phyloP scores from a whole-genome alignment of 1,140 invertebrate species.

The Drosophila baimaii region DNA sequence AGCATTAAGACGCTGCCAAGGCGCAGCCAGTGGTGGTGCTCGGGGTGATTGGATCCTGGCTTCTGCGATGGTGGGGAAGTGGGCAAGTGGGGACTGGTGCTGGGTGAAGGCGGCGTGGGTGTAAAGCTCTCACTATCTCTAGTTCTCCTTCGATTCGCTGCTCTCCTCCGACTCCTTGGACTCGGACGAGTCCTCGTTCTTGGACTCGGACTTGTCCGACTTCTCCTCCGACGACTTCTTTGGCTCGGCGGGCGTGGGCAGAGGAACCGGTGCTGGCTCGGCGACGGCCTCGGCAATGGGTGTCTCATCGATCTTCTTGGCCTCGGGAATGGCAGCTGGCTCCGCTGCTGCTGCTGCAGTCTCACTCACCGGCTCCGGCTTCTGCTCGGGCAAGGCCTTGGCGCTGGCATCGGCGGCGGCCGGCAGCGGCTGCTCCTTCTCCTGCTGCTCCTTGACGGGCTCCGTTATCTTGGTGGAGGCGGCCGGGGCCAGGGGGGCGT shows the following conservation, averaged over 20 bases:
- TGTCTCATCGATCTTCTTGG: slow-evolving; percentile 55
- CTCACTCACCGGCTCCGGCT: slow-evolving; percentile 23
- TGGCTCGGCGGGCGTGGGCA: slow-evolving; percentile 42
- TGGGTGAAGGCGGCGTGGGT: slow-evolving; percentile 1
- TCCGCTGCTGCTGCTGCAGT: slow-evolving; percentile 3
- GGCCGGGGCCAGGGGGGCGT: slow-evolving; percentile 13
- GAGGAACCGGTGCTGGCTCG: slow-evolving; percentile 11
- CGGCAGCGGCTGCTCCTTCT: slow-evolving; percentile 17
- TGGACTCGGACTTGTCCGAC: slow-evolving; percentile 54
- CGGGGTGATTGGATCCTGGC: slow-evolving; percentile 8
- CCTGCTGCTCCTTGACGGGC: slow-evolving; percentile 30
- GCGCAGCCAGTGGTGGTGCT: slow-evolving; percentile 33
- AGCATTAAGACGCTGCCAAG: slow-evolving; percentile 46
- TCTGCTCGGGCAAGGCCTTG: slow-evolving; percentile 42
- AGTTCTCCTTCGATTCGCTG: slow-evolving; percentile 67
- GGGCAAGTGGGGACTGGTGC: background rate
- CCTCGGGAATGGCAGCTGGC: slow-evolving; percentile 25
- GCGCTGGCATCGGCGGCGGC: slow-evolving; percentile 10
- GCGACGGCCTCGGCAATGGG: slow-evolving; percentile 31
- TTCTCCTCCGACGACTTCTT: slow-evolving; percentile 62
- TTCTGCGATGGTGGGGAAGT: slow-evolving; percentile 8
- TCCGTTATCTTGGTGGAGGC: slow-evolving; percentile 26
- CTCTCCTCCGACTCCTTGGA: slow-evolving; percentile 69
- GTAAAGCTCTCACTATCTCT: slow-evolving; percentile 51
- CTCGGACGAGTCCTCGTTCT: slow-evolving; percentile 62